Evolutionary conservation across 2,888 invertebrate species (phyloP).

Genomic region (Lochmaea capreae): DNA sequence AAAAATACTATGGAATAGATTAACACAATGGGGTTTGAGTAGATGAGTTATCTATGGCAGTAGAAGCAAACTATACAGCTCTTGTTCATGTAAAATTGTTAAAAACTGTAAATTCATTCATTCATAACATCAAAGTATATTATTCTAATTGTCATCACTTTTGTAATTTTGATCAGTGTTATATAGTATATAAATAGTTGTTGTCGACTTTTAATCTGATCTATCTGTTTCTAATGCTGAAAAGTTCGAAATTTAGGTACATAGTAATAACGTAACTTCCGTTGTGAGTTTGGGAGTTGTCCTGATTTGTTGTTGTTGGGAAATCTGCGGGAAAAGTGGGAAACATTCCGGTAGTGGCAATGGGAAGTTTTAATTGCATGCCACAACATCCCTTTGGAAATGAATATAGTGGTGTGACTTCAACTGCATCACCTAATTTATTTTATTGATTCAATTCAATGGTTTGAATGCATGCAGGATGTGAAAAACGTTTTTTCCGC

Average conservation of each 20-base stretch:
- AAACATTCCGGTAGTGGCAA: slow-evolving; percentile 26
- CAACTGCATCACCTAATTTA: slow-evolving; percentile 9
- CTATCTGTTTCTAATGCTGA: neutral
- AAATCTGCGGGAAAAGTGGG: slow-evolving; percentile 34
- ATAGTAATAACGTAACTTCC: slow-evolving; percentile 32
- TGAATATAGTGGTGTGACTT: slow-evolving; percentile 11
- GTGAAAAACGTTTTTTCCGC: too few species aligned
- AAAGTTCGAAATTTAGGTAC: slow-evolving; percentile 13
- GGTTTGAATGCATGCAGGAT: neutral
- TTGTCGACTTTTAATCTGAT: neutral
- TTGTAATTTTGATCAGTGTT: neutral
- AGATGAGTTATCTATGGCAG: too few species aligned
- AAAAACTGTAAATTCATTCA: too few species aligned
- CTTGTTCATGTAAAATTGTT: too few species aligned
- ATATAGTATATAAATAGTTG: neutral
- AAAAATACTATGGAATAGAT: too few species aligned
- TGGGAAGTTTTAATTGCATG: slow-evolving; percentile 34
- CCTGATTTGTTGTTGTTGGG: slow-evolving; percentile 25
- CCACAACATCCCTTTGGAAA: slow-evolving; percentile 15
- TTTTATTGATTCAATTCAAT: slow-evolving; percentile 9
- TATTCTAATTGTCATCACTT: neutral
- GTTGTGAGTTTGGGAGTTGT: slow-evolving; percentile 20
- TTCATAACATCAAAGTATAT: neutral
- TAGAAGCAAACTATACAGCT: too few species aligned
- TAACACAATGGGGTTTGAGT: too few species aligned